Percentiles rank a stretch among this genome's conserved stretches.
Evolutionary conservation across 2,797 vertebrate genomes (phyloP).

Genomic region (Triplophysa bombifrons): DNA sequence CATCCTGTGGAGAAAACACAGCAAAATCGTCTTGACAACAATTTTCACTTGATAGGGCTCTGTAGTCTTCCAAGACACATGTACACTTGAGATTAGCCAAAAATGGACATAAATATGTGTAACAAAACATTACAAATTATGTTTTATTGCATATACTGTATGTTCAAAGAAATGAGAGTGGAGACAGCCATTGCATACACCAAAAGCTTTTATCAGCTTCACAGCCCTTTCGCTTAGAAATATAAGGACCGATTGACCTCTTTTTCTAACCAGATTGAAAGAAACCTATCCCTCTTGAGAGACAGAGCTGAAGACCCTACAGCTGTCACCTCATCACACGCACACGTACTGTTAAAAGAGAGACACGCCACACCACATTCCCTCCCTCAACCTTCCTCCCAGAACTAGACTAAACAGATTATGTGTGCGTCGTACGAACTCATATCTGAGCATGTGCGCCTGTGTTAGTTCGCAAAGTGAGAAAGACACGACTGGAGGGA

Average conservation of each 20-base stretch:
- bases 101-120: not conserved
- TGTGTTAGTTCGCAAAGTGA: constrained; percentile 22
- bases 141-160: too few relatives aligned
- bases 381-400: constrained; percentile 42
- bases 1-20: constrained; percentile 59
- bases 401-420: constrained; percentile 31
- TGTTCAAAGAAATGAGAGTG: not conserved
- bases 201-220: not conserved
- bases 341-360: constrained; percentile 43
- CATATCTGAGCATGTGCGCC: constrained; percentile 28
- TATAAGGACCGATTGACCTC: not conserved
- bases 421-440: not conserved
- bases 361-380: constrained; percentile 52
- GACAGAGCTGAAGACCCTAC: not conserved
- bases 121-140: too few relatives aligned
- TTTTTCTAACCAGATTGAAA: not conserved
- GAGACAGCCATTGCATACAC: not conserved
- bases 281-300: not conserved
- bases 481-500: constrained; percentile 3
- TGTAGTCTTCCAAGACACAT: not conserved
- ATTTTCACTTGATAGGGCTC: constrained; percentile 62
- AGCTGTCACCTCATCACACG: constrained; percentile 69
- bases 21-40: constrained; percentile 63
- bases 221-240: not conserved
- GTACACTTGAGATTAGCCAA: not conserved